These are phyloP conservation scores for Tetheella fluctuosa DNA, from an alignment of 2,888 invertebrate species.

Conservation along the genomic window DNA sequence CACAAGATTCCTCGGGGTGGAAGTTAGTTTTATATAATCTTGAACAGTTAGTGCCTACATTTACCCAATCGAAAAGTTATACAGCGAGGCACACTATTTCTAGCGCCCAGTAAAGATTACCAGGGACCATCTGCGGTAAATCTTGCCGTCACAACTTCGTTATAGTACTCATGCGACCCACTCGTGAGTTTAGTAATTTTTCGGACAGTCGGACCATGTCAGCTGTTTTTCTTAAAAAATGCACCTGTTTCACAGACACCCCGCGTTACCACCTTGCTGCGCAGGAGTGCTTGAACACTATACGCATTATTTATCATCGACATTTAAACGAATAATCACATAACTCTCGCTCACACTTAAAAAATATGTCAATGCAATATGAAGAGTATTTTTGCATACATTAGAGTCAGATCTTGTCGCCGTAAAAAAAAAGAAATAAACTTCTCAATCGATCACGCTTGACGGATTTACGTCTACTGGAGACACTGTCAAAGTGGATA, in stretches of 20 bases:
- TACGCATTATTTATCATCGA: neutral
- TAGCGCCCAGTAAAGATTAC: too few species aligned
- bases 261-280: neutral
- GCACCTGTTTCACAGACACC: neutral
- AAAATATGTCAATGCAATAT: conserved; percentile 14
- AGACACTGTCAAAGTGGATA: conserved; percentile 10
- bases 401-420: conserved; percentile 22
- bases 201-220: too few species aligned
- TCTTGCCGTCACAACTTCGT: too few species aligned
- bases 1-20: too few species aligned
- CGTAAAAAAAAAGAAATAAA: conserved; percentile 22
- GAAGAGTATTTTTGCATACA: conserved; percentile 18
- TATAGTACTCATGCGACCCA: too few species aligned
- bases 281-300: neutral
- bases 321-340: neutral
- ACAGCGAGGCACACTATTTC: too few species aligned
- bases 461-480: conserved; percentile 29
- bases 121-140: too few species aligned
- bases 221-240: too few species aligned
- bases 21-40: too few species aligned
- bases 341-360: neutral
- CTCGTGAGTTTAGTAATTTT: too few species aligned
- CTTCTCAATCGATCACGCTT: conserved; percentile 41
- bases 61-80: too few species aligned
- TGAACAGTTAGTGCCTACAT: too few species aligned